These are phyloP conservation scores for Sipha flava DNA, from an alignment of 1,140 invertebrate genomes.

Conservation along the genomic window DNA sequence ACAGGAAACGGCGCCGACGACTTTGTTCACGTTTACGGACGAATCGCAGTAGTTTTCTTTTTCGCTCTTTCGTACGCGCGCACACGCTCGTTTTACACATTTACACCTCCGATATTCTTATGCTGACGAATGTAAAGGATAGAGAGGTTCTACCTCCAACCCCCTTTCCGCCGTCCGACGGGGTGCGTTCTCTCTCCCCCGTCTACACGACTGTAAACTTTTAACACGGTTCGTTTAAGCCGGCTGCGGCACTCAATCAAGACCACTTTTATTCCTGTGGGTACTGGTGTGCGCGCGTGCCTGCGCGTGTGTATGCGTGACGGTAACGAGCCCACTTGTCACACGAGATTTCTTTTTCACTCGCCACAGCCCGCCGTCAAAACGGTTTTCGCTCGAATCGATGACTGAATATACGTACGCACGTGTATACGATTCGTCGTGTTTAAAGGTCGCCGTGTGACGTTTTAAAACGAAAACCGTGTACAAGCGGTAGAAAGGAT, in stretches of 20 bases:
- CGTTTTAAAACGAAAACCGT: slow-evolving; percentile 14
- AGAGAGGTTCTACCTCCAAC: too few relatives aligned
- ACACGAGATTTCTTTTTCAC: neutral
- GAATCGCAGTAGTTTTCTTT: neutral
- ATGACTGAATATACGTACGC: neutral
- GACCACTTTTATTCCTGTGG: neutral
- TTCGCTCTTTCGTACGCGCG: neutral
- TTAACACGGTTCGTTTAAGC: slow-evolving; percentile 30
- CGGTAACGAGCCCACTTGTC: slow-evolving; percentile 27
- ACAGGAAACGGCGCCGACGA: neutral
- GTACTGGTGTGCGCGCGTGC: too few relatives aligned
- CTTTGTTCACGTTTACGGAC: neutral
- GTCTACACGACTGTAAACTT: neutral
- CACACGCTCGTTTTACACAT: neutral
- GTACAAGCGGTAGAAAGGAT: neutral
- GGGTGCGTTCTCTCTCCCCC: neutral
- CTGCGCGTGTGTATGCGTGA: too few relatives aligned
- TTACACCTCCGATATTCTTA: too few relatives aligned
- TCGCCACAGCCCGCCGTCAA: neutral
- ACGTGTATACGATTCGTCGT: neutral
- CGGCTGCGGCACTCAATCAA: slow-evolving; percentile 7
- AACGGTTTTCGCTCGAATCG: neutral
- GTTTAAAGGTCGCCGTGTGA: neutral
- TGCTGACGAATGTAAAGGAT: too few relatives aligned
- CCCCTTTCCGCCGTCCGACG: too few relatives aligned